These are phyloP conservation scores for Limnothrissa miodon DNA, from an alignment of 2,113 vertebrate species.

Conservation along the genomic window DNA sequence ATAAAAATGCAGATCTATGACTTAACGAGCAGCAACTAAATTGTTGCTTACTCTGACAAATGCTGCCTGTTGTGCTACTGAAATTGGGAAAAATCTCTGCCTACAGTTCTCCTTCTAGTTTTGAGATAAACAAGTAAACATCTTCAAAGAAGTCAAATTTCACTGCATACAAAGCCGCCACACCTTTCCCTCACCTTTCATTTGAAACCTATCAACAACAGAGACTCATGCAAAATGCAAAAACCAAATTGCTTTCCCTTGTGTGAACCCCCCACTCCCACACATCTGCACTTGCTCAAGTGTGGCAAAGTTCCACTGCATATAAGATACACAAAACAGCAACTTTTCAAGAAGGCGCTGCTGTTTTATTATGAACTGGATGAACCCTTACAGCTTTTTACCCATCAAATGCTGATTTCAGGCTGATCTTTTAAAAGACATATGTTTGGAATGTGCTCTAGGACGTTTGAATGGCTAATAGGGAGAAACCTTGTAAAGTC, in stretches of 20 bases:
- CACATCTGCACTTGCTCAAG: neutral
- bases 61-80: neutral
- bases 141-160: neutral
- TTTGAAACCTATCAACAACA: neutral
- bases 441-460: neutral
- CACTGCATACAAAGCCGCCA: neutral
- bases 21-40: neutral
- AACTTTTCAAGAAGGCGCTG: neutral
- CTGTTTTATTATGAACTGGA: neutral
- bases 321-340: neutral
- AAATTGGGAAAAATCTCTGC: neutral
- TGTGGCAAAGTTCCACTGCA: neutral
- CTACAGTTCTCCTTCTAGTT: neutral
- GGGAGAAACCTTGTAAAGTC: neutral
- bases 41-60: conserved; percentile 3
- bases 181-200: neutral
- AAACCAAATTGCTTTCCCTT: neutral
- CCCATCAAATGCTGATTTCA: neutral
- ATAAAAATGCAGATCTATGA: neutral
- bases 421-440: neutral
- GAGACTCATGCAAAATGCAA: neutral
- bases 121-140: neutral
- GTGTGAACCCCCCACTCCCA: neutral
- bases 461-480: neutral
- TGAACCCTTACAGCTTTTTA: neutral